Evolutionary conservation across 2,113 vertebrate species (phyloP).

Genomic region (Bostrychus sinensis): DNA sequence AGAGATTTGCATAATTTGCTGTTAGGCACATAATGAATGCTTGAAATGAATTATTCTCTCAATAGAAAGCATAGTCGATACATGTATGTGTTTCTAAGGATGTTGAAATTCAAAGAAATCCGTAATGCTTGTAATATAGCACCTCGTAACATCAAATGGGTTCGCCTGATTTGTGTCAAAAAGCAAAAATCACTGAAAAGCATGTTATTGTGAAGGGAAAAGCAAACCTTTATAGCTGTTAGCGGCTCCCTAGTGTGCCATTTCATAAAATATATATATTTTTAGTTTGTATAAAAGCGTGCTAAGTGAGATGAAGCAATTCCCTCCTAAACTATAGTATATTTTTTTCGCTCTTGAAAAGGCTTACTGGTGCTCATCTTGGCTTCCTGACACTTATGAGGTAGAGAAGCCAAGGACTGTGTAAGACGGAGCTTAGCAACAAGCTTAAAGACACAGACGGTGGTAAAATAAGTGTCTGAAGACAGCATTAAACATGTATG

Average conservation of each 20-base stretch:
- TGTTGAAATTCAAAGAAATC: constrained; percentile 2
- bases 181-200: neutral
- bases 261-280: neutral
- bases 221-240: neutral
- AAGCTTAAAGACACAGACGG: neutral
- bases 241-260: neutral
- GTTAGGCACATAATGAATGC: constrained; percentile 10
- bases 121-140: neutral
- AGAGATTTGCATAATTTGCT: constrained; percentile 16
- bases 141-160: neutral
- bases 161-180: neutral
- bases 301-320: neutral
- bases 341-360: neutral
- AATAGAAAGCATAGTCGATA: neutral
- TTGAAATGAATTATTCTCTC: constrained; percentile 17
- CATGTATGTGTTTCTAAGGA: neutral
- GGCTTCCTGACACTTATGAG: constrained; percentile 1
- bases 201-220: neutral
- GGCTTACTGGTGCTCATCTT: neutral
- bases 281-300: neutral
- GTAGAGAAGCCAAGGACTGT: neutral
- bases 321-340: neutral
- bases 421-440: constrained; percentile 1
- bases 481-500: no score
- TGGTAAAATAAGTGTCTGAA: no score